Percentiles rank a stretch among this genome's conserved stretches.
These are phyloP conservation scores for Apus apus DNA, from an alignment of 2,113 vertebrate species.

Conservation along the genomic window DNA sequence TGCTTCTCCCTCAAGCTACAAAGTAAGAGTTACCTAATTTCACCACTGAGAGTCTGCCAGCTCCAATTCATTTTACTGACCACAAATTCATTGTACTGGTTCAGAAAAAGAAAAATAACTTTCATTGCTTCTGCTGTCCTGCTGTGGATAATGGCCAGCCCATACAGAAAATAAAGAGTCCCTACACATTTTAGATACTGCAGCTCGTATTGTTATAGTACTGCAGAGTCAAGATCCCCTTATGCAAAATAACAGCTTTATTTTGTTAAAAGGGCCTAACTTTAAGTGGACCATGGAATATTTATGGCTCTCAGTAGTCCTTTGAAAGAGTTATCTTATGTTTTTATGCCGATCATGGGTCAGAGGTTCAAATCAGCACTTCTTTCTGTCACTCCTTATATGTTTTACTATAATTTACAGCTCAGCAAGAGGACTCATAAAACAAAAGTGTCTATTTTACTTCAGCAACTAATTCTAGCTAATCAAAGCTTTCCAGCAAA, in stretches of 20 bases:
- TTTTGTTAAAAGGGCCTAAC: conserved; percentile 71
- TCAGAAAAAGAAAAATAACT: conserved; percentile 42
- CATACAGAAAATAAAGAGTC: neutral
- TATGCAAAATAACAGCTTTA: conserved; percentile 71
- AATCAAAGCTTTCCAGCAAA: conserved; percentile 82
- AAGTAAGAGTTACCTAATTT: conserved; percentile 2
- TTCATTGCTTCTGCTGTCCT: neutral
- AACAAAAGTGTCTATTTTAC: conserved; percentile 83
- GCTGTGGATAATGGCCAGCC: neutral
- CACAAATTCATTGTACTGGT: neutral
- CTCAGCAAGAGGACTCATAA: conserved; percentile 78
- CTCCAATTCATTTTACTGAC: neutral
- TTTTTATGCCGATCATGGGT: conserved; percentile 75
- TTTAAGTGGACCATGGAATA: conserved; percentile 74
- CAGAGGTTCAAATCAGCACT: conserved; percentile 81
- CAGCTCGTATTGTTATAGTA: conserved; percentile 3
- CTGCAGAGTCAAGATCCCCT: neutral
- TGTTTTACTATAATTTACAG: conserved; percentile 80
- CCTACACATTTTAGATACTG: conserved; percentile 8
- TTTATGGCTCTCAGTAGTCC: conserved; percentile 74
- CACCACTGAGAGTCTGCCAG: neutral
- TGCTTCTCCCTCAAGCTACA: neutral
- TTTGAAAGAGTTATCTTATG: conserved; percentile 79
- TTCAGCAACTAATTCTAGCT: conserved; percentile 80
- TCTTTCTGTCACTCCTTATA: conserved; percentile 78